Conservation (phyloP, 2,113 vertebrate species). For the Murina feae region DNA sequence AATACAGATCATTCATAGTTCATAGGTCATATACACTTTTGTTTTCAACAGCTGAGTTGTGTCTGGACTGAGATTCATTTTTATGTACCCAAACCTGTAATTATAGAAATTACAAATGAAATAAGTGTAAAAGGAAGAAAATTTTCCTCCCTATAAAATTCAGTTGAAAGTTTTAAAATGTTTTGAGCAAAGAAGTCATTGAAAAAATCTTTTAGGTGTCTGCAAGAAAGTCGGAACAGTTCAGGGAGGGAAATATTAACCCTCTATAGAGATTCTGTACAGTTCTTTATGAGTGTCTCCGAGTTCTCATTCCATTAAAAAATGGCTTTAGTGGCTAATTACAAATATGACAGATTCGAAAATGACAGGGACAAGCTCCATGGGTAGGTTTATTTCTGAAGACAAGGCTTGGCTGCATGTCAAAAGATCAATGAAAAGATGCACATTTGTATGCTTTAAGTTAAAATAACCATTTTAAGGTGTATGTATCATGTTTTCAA, state of each 20-base stretch:
- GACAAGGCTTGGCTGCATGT: not conserved
- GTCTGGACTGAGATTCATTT: not conserved
- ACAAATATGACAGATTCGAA: not conserved
- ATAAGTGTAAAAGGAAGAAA: not conserved
- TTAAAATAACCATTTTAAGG: not conserved
- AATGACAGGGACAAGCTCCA: not conserved
- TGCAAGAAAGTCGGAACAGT: not conserved
- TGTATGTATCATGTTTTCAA: not conserved
- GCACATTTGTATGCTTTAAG: not conserved
- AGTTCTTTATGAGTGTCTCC: not conserved
- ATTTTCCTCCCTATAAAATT: not conserved
- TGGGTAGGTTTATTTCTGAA: not conserved
- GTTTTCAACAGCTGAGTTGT: not conserved
- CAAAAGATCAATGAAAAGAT: not conserved
- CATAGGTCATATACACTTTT: not conserved
- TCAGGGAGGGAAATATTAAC: not conserved
- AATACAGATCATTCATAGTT: not conserved
- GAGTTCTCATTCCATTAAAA: not conserved
- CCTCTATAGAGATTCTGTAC: not conserved
- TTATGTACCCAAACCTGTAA: not conserved
- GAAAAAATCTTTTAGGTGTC: not conserved
- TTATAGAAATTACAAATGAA: not conserved
- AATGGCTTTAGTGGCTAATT: not conserved
- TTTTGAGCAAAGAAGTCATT: not conserved
- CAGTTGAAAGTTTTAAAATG: not conserved